Evolutionary conservation across 2,113 vertebrate genomes (phyloP), one percentile per base, ranked within the genome.

Genomic region (Taurulus bubalis): DNA sequence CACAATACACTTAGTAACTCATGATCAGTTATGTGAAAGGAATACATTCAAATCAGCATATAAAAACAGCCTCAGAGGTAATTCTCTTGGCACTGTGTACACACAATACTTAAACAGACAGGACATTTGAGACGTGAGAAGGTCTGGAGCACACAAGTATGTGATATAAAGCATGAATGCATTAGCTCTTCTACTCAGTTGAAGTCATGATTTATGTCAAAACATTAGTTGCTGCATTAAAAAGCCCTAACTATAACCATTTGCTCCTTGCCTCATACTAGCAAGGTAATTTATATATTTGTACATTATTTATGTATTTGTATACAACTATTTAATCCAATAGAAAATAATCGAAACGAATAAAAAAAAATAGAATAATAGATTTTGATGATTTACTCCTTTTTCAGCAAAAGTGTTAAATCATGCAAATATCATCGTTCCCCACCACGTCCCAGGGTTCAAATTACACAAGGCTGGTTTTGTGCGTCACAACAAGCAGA

Each of bases 401-500:
- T 24, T 73, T 56, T 51, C 72, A 49, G 40, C 74, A 71, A 67
- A 87, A 63, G 26, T 71, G 18, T 88, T 84, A 67, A 88, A 77
- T 81, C 71, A 73, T 3, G 64, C 76, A 85, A 87, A 87, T 88
- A 26, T 71, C 70, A 69, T 42, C 28, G 51, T 85, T 87, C 79
- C 59, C 32, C 67, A 24, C 75, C 77, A 73, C 24, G 42, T 79
- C 84, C 80, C 63, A 24, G n/a, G 64, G 68, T 77, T 74, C 72
- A 76, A 63, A 80, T 81, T 74, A 40, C 77, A 87, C 68, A 72
- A 78, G 85, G 68, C 84, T 73, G 30, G 71, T 85, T 86, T 89
- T 90, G 86, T 87, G 89, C 73, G 58, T 75, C 81, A 84, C 90
- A 78, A 84, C 73, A 86, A 73, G 79, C 77, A 79, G 81, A 68